phyloP scores from a whole-genome alignment of 2,888 invertebrate species.

The Ophion ventricosus region DNA sequence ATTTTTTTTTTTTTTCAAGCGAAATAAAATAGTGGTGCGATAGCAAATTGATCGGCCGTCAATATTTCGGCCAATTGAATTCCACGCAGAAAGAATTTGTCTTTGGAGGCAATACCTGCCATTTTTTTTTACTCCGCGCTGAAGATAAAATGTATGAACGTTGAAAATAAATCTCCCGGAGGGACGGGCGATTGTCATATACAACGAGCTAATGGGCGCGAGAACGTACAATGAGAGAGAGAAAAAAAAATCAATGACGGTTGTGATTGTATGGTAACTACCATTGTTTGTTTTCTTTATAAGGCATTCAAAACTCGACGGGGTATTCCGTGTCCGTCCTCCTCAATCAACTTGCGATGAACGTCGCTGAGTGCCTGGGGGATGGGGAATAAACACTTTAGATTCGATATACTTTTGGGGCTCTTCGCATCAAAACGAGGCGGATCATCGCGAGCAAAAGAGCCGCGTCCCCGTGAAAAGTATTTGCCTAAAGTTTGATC shows the following conservation, averaged over 20 bases:
- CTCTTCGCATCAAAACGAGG: background rate
- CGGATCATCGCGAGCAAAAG: background rate
- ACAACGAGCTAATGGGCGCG: background rate
- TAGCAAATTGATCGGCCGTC: too few species aligned
- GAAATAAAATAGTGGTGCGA: too few species aligned
- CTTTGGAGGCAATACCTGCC: too few species aligned
- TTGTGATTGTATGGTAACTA: slow-evolving; percentile 49
- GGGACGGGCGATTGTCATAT: too few species aligned
- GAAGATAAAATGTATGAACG: too few species aligned
- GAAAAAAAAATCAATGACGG: background rate
- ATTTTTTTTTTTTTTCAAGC: too few species aligned
- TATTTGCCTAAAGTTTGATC: background rate
- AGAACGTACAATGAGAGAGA: background rate
- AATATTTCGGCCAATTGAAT: too few species aligned
- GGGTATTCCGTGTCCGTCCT: slow-evolving; percentile 81
- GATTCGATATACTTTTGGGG: slow-evolving; percentile 45
- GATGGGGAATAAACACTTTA: slow-evolving; percentile 75
- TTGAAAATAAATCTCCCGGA: too few species aligned
- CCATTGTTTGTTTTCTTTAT: slow-evolving; percentile 53
- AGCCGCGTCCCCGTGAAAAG: background rate
- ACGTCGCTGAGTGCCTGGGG: slow-evolving; percentile 92
- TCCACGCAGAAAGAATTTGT: too few species aligned
- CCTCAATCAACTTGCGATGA: slow-evolving; percentile 92
- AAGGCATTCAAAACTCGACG: slow-evolving; percentile 74
- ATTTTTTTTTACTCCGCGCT: too few species aligned